These are phyloP conservation scores for Prionailurus viverrinus DNA, from an alignment of 2,113 vertebrate genomes.

Conservation along the genomic window DNA sequence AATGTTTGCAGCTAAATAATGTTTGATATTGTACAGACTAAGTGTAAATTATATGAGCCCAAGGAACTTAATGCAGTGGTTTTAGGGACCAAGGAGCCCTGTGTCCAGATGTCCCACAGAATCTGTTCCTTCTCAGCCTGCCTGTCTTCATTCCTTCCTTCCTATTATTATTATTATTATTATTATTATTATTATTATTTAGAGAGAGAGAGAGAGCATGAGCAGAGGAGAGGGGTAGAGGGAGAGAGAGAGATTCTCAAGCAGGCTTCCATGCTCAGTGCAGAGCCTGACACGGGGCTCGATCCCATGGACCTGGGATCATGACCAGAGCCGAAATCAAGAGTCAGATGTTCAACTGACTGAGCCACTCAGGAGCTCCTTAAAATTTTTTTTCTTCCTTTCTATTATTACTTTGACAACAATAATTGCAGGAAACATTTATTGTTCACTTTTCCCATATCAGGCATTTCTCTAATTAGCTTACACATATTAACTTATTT, in stretches of 20 bases:
- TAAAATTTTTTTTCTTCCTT: background rate
- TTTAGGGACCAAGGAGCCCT: background rate
- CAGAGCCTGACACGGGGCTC: too few species aligned
- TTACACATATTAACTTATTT: background rate
- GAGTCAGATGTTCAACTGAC: background rate
- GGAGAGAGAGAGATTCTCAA: background rate
- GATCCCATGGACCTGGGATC: too few species aligned
- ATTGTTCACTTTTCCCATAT: background rate
- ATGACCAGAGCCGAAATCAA: too few species aligned
- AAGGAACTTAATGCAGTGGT: background rate
- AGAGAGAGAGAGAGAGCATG: background rate
- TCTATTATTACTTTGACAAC: background rate
- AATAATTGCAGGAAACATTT: background rate
- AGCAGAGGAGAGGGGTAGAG: background rate
- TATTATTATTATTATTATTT: too few species aligned
- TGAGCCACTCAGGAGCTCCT: background rate
- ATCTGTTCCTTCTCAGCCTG: background rate
- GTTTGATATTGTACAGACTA: background rate
- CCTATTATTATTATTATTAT: too few species aligned
- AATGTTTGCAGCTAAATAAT: background rate
- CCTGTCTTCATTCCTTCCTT: background rate
- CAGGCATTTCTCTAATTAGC: background rate
- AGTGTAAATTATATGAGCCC: background rate
- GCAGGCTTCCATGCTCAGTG: background rate
- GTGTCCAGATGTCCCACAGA: background rate